Evolutionary conservation across 1,140 invertebrate genomes (phyloP).

Genomic region (Pachyrhynchus sulphureomaculatus): DNA sequence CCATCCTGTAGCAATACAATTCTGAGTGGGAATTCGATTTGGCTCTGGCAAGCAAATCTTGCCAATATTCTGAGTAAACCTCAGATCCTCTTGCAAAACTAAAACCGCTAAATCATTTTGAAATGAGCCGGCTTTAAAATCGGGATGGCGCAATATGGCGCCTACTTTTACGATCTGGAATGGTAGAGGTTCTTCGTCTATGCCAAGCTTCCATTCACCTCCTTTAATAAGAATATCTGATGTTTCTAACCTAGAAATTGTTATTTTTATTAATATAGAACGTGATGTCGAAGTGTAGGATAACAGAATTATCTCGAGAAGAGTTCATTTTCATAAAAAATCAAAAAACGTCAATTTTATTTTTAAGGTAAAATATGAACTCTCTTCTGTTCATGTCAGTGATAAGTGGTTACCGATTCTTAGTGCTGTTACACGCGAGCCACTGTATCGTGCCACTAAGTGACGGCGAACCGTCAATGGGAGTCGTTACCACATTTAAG

Average conservation of each 20-base stretch:
- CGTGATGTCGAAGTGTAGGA: too few relatives aligned
- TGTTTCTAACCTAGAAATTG: slow-evolving; percentile 56
- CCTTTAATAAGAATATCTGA: slow-evolving; percentile 74
- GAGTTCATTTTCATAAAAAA: too few relatives aligned
- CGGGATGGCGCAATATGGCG: slow-evolving; percentile 69
- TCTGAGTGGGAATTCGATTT: slow-evolving; percentile 53
- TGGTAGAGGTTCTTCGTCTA: slow-evolving; percentile 74
- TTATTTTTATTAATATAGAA: background rate
- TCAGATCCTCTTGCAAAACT: slow-evolving; percentile 63
- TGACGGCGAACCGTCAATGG: too few relatives aligned
- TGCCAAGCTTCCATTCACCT: slow-evolving; percentile 83
- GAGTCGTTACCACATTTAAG: too few relatives aligned
- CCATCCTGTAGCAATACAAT: slow-evolving; percentile 79
- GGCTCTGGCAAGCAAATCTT: slow-evolving; percentile 65
- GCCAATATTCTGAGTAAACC: slow-evolving; percentile 67
- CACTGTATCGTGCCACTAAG: too few relatives aligned
- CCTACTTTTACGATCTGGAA: slow-evolving; percentile 74
- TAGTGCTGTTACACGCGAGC: too few relatives aligned
- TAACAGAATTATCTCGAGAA: too few relatives aligned
- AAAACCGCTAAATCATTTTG: slow-evolving; percentile 74
- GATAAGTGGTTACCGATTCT: too few relatives aligned
- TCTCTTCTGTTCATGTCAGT: too few relatives aligned
- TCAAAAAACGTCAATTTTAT: too few relatives aligned
- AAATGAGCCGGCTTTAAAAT: slow-evolving; percentile 62
- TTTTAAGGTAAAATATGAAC: background rate